Conservation (phyloP, 1,140 invertebrate species). For the Ctenoplectra terminalis region DNA sequence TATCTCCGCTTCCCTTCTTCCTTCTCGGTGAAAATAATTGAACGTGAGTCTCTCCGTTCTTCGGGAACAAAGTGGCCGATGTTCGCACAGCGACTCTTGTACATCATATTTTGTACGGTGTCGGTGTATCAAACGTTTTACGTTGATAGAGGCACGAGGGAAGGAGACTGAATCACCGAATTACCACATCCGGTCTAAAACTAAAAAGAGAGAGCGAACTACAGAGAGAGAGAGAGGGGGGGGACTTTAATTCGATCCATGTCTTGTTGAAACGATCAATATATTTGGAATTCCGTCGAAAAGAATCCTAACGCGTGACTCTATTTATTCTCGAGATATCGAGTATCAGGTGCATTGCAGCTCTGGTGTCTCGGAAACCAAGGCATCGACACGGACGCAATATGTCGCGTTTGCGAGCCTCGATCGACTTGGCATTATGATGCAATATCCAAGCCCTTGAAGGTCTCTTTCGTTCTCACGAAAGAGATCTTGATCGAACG, state of each 20-base stretch:
- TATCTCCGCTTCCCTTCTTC: conserved; percentile 9
- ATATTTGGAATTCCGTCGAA: conserved; percentile 29
- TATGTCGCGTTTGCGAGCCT: neutral
- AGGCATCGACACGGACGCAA: conserved; percentile 10
- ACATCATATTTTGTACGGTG: neutral
- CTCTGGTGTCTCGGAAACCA: conserved; percentile 19
- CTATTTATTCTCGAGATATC: conserved; percentile 33
- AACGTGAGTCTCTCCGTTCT: neutral
- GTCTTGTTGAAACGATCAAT: neutral
- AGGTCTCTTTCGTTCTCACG: neutral
- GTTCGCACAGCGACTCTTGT: neutral
- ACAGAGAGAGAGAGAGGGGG: neutral
- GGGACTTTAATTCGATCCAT: neutral
- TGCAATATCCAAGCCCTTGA: neutral
- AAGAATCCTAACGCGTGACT: neutral
- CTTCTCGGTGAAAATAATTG: conserved; percentile 12
- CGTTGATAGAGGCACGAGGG: neutral
- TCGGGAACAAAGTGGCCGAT: neutral
- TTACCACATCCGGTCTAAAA: conserved; percentile 9
- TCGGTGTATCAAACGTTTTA: neutral
- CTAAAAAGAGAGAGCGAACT: neutral
- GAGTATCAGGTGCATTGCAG: conserved; percentile 16
- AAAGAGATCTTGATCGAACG: neutral
- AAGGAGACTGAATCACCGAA: neutral
- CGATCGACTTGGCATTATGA: neutral